Evolutionary conservation across 2,888 invertebrate genomes (phyloP).

Genomic region (Carcina quercana): DNA sequence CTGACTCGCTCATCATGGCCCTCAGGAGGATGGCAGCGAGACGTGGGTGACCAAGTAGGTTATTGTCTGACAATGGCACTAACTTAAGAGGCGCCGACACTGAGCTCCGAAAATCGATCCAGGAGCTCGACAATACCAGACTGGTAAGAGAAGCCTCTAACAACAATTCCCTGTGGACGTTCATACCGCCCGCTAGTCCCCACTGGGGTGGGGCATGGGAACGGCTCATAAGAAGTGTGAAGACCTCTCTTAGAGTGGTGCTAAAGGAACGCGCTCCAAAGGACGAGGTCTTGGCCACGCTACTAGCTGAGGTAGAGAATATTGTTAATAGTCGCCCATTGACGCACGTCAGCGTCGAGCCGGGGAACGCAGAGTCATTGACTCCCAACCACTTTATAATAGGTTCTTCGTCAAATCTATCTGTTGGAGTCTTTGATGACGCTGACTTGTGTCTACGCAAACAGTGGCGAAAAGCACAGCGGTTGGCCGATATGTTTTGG

Average conservation of each 20-base stretch:
- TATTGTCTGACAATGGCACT: slow-evolving; percentile 19
- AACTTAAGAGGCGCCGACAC: slow-evolving; percentile 14
- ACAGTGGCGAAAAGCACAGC: slow-evolving; percentile 6
- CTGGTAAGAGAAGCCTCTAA: neutral
- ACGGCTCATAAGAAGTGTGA: slow-evolving; percentile 8
- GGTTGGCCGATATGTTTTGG: slow-evolving; percentile 11
- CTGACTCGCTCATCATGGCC: slow-evolving; percentile 10
- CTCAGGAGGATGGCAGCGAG: slow-evolving; percentile 12
- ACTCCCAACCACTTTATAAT: slow-evolving; percentile 10
- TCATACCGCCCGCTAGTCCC: slow-evolving; percentile 7
- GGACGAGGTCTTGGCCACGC: slow-evolving; percentile 10
- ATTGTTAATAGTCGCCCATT: slow-evolving; percentile 9
- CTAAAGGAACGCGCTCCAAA: slow-evolving; percentile 8
- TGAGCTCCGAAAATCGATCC: slow-evolving; percentile 2
- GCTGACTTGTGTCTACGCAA: slow-evolving; percentile 5
- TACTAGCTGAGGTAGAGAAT: slow-evolving; percentile 8
- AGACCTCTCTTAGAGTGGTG: slow-evolving; percentile 5
- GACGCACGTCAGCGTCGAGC: slow-evolving; percentile 7
- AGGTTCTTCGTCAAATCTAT: slow-evolving; percentile 5
- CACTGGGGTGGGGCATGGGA: slow-evolving; percentile 11
- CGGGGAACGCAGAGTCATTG: slow-evolving; percentile 1
- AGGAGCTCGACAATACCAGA: neutral
- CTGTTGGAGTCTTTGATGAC: slow-evolving; percentile 3
- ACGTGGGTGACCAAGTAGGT: slow-evolving; percentile 12
- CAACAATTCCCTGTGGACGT: neutral